Evolutionary conservation across 2,888 invertebrate genomes (phyloP).

Genomic region (Dendrolimus pini): DNA sequence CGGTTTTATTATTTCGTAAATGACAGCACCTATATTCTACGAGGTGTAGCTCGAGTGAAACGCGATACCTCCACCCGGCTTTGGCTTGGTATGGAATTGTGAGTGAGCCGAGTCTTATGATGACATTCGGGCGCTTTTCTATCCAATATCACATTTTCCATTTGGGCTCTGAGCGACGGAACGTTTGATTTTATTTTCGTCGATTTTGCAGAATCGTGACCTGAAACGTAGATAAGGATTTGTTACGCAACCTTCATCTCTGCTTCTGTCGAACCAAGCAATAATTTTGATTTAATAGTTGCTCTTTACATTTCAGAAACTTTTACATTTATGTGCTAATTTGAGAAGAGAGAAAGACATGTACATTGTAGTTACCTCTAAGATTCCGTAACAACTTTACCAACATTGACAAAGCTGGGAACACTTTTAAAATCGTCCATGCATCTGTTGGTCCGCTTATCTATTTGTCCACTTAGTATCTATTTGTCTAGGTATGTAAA

Average conservation of each 20-base stretch:
- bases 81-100: not conserved
- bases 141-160: constrained; percentile 56
- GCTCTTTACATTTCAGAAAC: constrained; percentile 13
- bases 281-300: constrained; percentile 28
- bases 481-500: too few relatives aligned
- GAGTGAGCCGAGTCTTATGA: constrained; percentile 37
- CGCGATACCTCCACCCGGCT: not conserved
- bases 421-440: too few relatives aligned
- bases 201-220: constrained; percentile 63
- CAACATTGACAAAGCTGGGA: too few relatives aligned
- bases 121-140: constrained; percentile 39
- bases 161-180: constrained; percentile 41
- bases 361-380: too few relatives aligned
- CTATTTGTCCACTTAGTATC: too few relatives aligned
- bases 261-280: constrained; percentile 34
- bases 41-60: not conserved
- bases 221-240: constrained; percentile 52
- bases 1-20: too few relatives aligned
- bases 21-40: too few relatives aligned
- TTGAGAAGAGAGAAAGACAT: too few relatives aligned
- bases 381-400: too few relatives aligned
- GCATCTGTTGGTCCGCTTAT: too few relatives aligned
- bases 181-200: constrained; percentile 64
- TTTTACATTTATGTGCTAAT: constrained; percentile 3
- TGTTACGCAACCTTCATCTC: constrained; percentile 51